These are phyloP conservation scores for Cartodere bifasciata DNA, from an alignment of 2,888 invertebrate species.

Conservation along the genomic window DNA sequence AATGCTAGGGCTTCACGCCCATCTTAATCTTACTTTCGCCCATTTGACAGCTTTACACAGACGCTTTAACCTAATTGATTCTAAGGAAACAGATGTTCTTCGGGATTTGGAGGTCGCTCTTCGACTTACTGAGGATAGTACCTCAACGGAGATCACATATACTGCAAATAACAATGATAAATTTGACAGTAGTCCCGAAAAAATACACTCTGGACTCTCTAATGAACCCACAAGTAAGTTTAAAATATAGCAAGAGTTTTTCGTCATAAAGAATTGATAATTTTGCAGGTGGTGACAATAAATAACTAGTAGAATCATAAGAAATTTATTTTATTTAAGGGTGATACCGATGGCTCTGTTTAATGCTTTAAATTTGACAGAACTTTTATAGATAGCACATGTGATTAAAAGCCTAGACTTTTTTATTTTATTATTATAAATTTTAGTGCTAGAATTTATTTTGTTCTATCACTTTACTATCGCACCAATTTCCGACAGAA, in stretches of 20 bases:
- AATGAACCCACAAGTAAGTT: no score
- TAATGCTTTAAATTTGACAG: conserved; percentile 13
- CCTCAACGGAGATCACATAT: conserved; percentile 21
- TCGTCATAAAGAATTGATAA: no score
- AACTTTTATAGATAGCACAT: conserved; percentile 21
- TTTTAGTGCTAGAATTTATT: conserved; percentile 21
- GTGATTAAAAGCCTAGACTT: conserved; percentile 25
- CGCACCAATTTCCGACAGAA: background rate
- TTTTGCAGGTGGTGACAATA: conserved; percentile 24
- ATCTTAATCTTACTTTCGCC: conserved; percentile 94
- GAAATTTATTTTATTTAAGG: conserved; percentile 8
- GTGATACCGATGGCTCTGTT: conserved; percentile 15
- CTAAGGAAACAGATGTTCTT: conserved; percentile 91
- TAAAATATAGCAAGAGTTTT: no score
- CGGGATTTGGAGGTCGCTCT: conserved; percentile 83
- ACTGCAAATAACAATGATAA: conserved; percentile 24
- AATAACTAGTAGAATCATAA: conserved; percentile 19
- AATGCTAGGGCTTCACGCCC: conserved; percentile 85
- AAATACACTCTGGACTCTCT: no score
- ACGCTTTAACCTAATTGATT: conserved; percentile 85
- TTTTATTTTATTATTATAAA: no score
- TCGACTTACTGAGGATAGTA: conserved; percentile 43
- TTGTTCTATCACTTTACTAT: conserved; percentile 18
- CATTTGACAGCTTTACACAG: conserved; percentile 80
- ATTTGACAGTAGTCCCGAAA: conserved; percentile 9